phyloP scores from a whole-genome alignment of 2,888 invertebrate genomes.

The Ennomos quercinarius region DNA sequence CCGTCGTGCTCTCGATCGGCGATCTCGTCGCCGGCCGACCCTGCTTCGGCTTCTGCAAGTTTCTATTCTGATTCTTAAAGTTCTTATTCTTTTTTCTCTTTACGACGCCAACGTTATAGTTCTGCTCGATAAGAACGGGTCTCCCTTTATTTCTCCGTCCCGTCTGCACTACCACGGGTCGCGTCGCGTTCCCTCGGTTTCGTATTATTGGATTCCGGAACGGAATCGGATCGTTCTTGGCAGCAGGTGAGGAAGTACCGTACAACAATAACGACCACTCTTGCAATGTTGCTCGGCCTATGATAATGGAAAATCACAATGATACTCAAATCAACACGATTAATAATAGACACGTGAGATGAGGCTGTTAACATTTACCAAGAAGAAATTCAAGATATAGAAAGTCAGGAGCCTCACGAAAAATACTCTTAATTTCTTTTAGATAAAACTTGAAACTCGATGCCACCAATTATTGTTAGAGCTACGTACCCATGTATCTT shows the following conservation, averaged over 20 bases:
- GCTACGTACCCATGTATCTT: slow-evolving; percentile 91
- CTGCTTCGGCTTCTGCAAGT: slow-evolving; percentile 81
- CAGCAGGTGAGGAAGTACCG: slow-evolving; percentile 90
- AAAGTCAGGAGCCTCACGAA: slow-evolving; percentile 1
- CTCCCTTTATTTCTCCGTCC: slow-evolving; percentile 75
- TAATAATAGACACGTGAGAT: neutral
- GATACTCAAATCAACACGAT: slow-evolving; percentile 18
- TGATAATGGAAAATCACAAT: slow-evolving; percentile 35
- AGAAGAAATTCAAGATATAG: neutral
- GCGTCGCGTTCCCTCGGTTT: slow-evolving; percentile 73
- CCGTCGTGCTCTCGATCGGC: slow-evolving; percentile 82
- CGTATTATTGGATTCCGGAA: slow-evolving; percentile 76
- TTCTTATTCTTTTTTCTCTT: slow-evolving; percentile 85
- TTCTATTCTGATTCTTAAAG: slow-evolving; percentile 81
- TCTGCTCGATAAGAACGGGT: slow-evolving; percentile 68
- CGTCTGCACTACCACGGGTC: slow-evolving; percentile 75
- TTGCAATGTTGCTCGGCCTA: slow-evolving; percentile 95
- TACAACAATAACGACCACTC: slow-evolving; percentile 97
- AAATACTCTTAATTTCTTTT: slow-evolving; percentile 3
- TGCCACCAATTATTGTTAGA: slow-evolving; percentile 19
- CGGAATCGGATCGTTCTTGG: slow-evolving; percentile 87
- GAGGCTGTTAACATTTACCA: neutral
- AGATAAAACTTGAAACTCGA: slow-evolving; percentile 28
- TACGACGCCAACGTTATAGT: slow-evolving; percentile 76
- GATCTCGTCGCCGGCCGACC: slow-evolving; percentile 83